phyloP scores from a whole-genome alignment of 2,888 invertebrate genomes.

The Chrysomela aeneicollis region DNA sequence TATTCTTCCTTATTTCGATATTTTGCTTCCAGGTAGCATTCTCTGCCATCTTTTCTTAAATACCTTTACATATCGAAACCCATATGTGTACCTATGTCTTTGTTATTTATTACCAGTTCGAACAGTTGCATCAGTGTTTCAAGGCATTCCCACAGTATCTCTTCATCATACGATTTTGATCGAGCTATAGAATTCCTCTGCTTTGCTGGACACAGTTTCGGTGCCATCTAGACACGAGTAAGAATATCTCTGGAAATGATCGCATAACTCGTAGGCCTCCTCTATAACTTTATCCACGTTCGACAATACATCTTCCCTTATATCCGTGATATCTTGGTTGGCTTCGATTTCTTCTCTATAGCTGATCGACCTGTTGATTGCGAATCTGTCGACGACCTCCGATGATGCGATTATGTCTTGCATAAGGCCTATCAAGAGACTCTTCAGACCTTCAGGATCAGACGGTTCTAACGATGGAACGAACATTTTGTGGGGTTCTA shows the following conservation, averaged over 20 bases:
- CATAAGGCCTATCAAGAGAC: conserved; percentile 78
- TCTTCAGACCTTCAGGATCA: conserved; percentile 79
- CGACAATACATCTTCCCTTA: conserved; percentile 83
- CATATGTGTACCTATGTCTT: too few species aligned
- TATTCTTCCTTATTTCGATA: too few species aligned
- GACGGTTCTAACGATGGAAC: conserved; percentile 84
- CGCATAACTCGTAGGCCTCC: conserved; percentile 79
- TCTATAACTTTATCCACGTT: conserved; percentile 79
- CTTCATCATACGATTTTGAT: conserved; percentile 93
- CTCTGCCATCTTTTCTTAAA: too few species aligned
- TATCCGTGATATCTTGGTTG: conserved; percentile 82
- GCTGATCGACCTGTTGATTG: conserved; percentile 63
- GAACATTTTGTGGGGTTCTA: conserved; percentile 85
- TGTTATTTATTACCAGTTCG: too few species aligned
- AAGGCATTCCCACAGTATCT: too few species aligned
- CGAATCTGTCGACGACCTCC: conserved; percentile 76
- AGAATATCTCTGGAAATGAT: conserved; percentile 80
- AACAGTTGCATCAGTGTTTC: too few species aligned
- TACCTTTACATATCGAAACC: too few species aligned
- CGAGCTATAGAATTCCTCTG: conserved; percentile 85
- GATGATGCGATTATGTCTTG: conserved; percentile 86
- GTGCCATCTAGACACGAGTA: conserved; percentile 88
- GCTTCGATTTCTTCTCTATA: conserved; percentile 78
- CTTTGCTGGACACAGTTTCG: conserved; percentile 73
- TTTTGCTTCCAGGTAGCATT: too few species aligned